These are phyloP conservation scores for Thalassarche chlororhynchos DNA, from an alignment of 2,113 vertebrate species.

Conservation along the genomic window DNA sequence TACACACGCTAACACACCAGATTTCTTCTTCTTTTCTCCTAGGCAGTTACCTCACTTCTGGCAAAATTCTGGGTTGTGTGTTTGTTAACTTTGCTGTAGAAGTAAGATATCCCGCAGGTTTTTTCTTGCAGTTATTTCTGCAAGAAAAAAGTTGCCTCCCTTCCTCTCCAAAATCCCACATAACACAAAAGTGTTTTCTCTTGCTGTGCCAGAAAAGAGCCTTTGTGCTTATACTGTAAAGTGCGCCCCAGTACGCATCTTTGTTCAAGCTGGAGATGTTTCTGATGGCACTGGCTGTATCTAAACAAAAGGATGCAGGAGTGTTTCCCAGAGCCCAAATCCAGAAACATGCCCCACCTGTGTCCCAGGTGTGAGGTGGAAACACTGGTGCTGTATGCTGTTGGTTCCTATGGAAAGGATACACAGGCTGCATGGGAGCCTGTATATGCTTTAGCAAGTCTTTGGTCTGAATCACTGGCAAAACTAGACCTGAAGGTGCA, in stretches of 20 bases:
- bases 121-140: background rate
- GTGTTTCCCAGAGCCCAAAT: background rate
- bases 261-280: background rate
- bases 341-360: rapidly evolving
- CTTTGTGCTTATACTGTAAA: background rate
- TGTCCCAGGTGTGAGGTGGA: background rate
- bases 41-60: background rate
- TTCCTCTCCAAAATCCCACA: background rate
- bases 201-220: background rate
- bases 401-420: background rate
- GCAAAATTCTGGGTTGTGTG: background rate
- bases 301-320: background rate
- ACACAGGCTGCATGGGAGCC: background rate
- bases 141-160: background rate
- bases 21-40: background rate
- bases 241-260: rapidly evolving
- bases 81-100: background rate
- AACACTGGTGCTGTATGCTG: background rate
- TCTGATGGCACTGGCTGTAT: background rate
- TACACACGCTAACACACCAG: background rate
- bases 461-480: background rate
- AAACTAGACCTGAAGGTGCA: background rate
- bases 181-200: background rate
- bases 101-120: background rate
- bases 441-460: background rate